Evolutionary conservation across 2,113 vertebrate species (phyloP), one percentile per base, ranked within the genome.

Genomic region (Piprites chloris): DNA sequence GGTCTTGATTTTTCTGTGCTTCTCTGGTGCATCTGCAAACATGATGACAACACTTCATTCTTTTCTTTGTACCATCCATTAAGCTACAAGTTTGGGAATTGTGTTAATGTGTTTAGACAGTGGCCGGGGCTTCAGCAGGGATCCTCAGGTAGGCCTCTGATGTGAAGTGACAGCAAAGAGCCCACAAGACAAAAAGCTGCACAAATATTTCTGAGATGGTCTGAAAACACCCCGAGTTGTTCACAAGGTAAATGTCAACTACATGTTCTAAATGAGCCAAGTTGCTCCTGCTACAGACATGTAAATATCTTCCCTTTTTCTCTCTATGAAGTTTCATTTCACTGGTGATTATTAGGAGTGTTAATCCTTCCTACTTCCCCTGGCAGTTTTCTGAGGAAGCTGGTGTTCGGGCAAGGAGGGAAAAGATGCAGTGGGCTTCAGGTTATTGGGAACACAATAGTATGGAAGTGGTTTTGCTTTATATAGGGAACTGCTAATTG

Each of bases 401-500:
- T 35, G 10, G 33, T 26, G 41, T 49, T 62, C 7, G 52, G 42
- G 76, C 49, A 66, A 37, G 85, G 37, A 26, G 53, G 67, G 66
- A 14, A 91, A 53, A 53, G 90, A 79, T n/a, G 63, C 61, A 27
- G 62, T 69, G 50, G 53, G 49, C 72, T 78, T 85, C 82, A 79
- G 71, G 75, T 93, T 92, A 32, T 87, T 76, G 32, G 9, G 19
- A 83, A 95, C 94, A 69, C 93, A 95, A 96, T 89, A 59, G 92
- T 47, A 94, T 89, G 81, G 89, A 87, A 76, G 73, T 90, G 74
- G 84, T 89, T 76, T 96, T 79, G 73, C 87, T 97, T 97, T 96
- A 95, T 96, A 71, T 74, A 76, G 86, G 87, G 77, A 96, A 41
- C 95, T 86, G 95, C 90, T 98, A 97, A 97, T 97, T 97, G 96